Conservation (phyloP, 1,140 invertebrate species). For the Muscidifurax raptorellus region DNA sequence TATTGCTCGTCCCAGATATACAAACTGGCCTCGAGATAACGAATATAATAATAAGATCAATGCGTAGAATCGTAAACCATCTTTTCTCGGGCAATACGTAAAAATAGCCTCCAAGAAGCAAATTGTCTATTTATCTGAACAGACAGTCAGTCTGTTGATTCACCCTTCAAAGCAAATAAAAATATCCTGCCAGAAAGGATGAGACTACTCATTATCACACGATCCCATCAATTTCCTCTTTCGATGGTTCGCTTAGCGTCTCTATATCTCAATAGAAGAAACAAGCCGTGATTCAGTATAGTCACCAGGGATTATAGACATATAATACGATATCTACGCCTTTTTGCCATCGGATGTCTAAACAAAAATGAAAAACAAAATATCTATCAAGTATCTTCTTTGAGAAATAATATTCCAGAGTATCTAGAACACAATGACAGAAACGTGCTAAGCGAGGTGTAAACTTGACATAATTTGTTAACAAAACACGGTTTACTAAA, state of each 20-base stretch:
- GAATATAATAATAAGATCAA: neutral
- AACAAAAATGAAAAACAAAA: neutral
- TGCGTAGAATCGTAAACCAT: neutral
- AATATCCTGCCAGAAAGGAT: neutral
- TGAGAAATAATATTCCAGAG: too few species aligned
- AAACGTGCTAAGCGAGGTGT: too few species aligned
- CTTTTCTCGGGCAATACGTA: neutral
- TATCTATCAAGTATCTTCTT: too few species aligned
- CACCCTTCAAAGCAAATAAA: neutral
- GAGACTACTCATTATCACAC: constrained; percentile 13
- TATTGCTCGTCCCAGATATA: too few species aligned
- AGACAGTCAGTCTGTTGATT: neutral
- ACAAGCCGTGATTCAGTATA: neutral
- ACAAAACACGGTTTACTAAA: too few species aligned
- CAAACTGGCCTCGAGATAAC: neutral
- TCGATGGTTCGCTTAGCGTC: neutral
- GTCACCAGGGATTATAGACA: too few species aligned
- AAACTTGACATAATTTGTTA: too few species aligned
- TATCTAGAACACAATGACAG: too few species aligned
- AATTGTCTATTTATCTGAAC: neutral
- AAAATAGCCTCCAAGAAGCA: neutral
- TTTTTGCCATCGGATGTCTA: neutral
- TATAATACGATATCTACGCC: neutral
- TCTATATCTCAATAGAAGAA: neutral
- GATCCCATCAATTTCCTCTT: constrained; percentile 22